Evolutionary conservation across 2,113 vertebrate species (phyloP).

Genomic region (Heterocephalus glaber): DNA sequence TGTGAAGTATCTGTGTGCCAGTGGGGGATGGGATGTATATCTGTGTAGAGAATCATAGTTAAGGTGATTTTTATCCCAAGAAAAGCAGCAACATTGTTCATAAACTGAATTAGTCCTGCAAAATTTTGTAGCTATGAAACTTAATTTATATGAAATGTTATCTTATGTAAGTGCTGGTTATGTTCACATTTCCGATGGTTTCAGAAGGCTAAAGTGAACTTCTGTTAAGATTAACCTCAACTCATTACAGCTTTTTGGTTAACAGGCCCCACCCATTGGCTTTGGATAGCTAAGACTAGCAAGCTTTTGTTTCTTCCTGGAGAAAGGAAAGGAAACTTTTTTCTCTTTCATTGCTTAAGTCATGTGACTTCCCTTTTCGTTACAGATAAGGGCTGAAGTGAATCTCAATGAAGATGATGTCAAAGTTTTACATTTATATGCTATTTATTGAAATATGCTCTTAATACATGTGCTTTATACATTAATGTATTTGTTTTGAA

Average conservation of each 20-base stretch:
- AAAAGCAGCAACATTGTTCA: constrained; percentile 67
- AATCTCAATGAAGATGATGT: constrained; percentile 83
- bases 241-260: constrained; percentile 88
- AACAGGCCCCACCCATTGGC: constrained; percentile 88
- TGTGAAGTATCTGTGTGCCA: constrained; percentile 75
- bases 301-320: constrained; percentile 90
- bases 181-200: constrained; percentile 83
- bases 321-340: constrained; percentile 86
- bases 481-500: constrained; percentile 63
- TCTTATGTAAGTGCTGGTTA: constrained; percentile 66
- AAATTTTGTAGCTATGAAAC: constrained; percentile 63
- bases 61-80: constrained; percentile 75
- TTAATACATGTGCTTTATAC: constrained; percentile 35
- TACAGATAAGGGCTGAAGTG: constrained; percentile 85
- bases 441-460: constrained; percentile 48
- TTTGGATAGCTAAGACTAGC: constrained; percentile 86
- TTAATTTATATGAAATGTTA: constrained; percentile 65
- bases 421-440: constrained; percentile 65
- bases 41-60: constrained; percentile 60
- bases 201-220: constrained; percentile 87
- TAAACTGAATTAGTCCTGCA: constrained; percentile 58
- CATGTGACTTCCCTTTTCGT: constrained; percentile 90
- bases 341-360: constrained; percentile 81
- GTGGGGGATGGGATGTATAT: constrained; percentile 74
- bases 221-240: constrained; percentile 89